Conservation (phyloP, 1,140 invertebrate species). For the Brachionus rubens region DNA sequence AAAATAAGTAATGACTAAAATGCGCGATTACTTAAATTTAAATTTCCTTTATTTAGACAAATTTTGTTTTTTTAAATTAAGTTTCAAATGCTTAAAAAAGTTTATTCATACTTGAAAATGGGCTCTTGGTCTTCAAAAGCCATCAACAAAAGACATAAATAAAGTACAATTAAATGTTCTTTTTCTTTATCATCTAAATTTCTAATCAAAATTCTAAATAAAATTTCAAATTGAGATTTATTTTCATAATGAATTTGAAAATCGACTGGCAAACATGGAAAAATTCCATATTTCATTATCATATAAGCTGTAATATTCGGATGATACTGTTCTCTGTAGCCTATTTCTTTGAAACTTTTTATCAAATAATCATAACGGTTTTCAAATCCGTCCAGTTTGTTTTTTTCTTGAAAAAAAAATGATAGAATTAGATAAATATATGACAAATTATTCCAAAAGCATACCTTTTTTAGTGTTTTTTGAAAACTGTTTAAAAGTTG, state of each 20-base stretch:
- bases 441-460: not conserved
- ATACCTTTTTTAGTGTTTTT: not conserved
- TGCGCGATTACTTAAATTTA: too few relatives aligned
- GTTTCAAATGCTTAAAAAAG: too few relatives aligned
- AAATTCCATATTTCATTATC: slow-evolving; percentile 25
- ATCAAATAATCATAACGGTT: slow-evolving; percentile 26
- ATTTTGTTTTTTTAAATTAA: too few relatives aligned
- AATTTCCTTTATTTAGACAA: too few relatives aligned
- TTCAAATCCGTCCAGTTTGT: not conserved
- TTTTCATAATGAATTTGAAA: slow-evolving; percentile 31
- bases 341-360: slow-evolving; percentile 12
- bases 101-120: not conserved
- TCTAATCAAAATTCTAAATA: slow-evolving; percentile 30
- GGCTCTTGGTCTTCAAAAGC: slow-evolving; percentile 31
- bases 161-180: slow-evolving; percentile 1
- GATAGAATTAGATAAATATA: not conserved
- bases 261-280: slow-evolving; percentile 1
- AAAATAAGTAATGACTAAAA: too few relatives aligned
- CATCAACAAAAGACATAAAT: slow-evolving; percentile 17
- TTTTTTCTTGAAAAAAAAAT: not conserved
- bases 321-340: slow-evolving; percentile 4
- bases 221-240: slow-evolving; percentile 5
- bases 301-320: slow-evolving; percentile 18
- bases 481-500: not conserved
- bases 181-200: slow-evolving; percentile 18